Evolutionary conservation across 2,113 vertebrate species (phyloP), one percentile per base, ranked within the genome.

Genomic region (Tinamus guttatus): DNA sequence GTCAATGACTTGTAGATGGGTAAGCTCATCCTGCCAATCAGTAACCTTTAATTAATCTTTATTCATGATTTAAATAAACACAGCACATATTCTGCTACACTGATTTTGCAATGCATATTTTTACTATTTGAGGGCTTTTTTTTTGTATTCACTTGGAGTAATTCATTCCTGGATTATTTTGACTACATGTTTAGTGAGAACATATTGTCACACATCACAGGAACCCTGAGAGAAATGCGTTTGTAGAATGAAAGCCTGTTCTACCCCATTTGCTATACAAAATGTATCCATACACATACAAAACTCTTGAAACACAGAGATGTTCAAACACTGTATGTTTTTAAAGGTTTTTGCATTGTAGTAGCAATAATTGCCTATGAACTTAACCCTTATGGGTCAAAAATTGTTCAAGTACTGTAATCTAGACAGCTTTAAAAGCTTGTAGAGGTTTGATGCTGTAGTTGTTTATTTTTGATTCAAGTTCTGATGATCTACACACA

Each of bases 401-500:
- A 52, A 43, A 91, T 89, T 74, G 58, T 62, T 84, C 65, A 38
- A 3, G 1, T 82, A 4, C 5, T 69, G 51, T 76, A 43, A 84
- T 69, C 8, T 2, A 15, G 80, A 82, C 22, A 68, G 24, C 54
- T 43, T 28, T 89, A 86, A 97, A 85, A 97, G n/a, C 30, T 80
- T 95, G 7, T 34, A 58, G 54, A 56, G 8, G 12, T 73, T 83
- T 85, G 40, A 76, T 81, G 24, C 1, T 91, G 54, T 13, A 69
- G 74, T 75, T 82, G 21, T 27, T 89, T 92, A 18, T 58, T 86
- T 58, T 92, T 85, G 47, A 81, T 81, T 62, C 91, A 94, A 93
- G 58, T 95, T 89, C 41, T 79, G 51, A 77, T 75, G 95, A 93
- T 85, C 80, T 89, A 90, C 63, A 89, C 21, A 82, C 97, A 84